A percentile compares a stretch with the other conserved stretches of the same genome.
Conservation (phyloP, 2,888 invertebrate genomes). For the Troides helena region DNA sequence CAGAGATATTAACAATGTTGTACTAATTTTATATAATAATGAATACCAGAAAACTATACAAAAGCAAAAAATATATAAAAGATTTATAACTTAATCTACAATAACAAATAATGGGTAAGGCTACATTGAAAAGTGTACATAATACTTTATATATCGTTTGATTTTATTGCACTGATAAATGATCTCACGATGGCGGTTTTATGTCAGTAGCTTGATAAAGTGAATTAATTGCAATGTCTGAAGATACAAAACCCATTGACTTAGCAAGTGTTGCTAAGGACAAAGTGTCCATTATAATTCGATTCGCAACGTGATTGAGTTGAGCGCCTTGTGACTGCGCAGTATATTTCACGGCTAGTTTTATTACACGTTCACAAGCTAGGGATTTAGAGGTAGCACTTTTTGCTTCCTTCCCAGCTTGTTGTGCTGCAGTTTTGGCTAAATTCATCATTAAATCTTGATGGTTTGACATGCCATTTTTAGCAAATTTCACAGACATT, state of each 20-base stretch:
- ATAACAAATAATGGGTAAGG: background rate
- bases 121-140: background rate
- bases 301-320: conserved; percentile 70
- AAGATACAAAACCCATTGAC: conserved; percentile 74
- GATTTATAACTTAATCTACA: background rate
- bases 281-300: conserved; percentile 71
- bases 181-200: conserved; percentile 57
- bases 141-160: background rate
- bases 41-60: no score
- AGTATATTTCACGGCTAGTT: conserved; percentile 70
- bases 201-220: conserved; percentile 73
- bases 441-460: conserved; percentile 76
- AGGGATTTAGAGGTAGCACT: conserved; percentile 69
- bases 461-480: conserved; percentile 71
- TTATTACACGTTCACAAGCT: conserved; percentile 67
- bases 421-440: conserved; percentile 73
- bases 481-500: conserved; percentile 71
- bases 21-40: no score
- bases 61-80: no score
- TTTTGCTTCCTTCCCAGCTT: conserved; percentile 74
- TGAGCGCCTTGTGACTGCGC: conserved; percentile 70
- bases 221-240: conserved; percentile 74
- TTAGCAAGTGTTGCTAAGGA: conserved; percentile 69
- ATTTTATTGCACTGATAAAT: conserved; percentile 5
- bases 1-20: background rate